Base-by-base conservation (phyloP, 2,888 invertebrate species). In the Sarcophaga variegata region DNA sequence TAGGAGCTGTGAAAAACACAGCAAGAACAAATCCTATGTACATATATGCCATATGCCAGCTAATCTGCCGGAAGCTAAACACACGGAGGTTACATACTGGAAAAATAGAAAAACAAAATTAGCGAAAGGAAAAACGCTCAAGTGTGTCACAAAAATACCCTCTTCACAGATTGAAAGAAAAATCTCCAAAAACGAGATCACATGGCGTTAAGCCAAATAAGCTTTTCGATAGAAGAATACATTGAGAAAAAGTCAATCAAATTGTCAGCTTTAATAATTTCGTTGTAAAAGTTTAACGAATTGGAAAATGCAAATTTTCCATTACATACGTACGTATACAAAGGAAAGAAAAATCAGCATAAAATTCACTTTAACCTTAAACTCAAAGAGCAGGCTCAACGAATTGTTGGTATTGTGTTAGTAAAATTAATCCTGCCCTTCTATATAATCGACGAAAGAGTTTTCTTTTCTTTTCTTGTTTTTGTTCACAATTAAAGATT, bases 1-100 rank as follows among this genome's bases (percentile, higher is more conserved):
- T 87, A 84, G 81, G 87, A 87, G 84, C 84, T 87, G 84, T 87
- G 87, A 87, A 87, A 81, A 87, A 82, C 87, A 60, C 87, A 84
- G 84, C 87, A 84, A 77, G 87, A 79, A 54, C 54, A 17, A 12
- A 54, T 62, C 80, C 84, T 71, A 76, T 71, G 70, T 62, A 76
- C 60, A 22, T 60, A 75, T 54, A 17, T 76, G 66, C 67, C 81
- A 83, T 78, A 67, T 81, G 47, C 71, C 71, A 76, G 87, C 87
- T 87, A 81, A 87, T 84, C 79, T 76, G 81, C 87, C 81, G 71
- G 71, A 78, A 82, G 87, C 79, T 47, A 78, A 78, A 72, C 72
- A 72, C 66, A 72, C 62, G 47, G 37, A 37, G 37, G 27, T 71
- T 59, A 47, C 27, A 83, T 81, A 45, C 70, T 67, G 74, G 22